Conservation (phyloP, 2,113 vertebrate species). For the Setophaga kirtlandii region DNA sequence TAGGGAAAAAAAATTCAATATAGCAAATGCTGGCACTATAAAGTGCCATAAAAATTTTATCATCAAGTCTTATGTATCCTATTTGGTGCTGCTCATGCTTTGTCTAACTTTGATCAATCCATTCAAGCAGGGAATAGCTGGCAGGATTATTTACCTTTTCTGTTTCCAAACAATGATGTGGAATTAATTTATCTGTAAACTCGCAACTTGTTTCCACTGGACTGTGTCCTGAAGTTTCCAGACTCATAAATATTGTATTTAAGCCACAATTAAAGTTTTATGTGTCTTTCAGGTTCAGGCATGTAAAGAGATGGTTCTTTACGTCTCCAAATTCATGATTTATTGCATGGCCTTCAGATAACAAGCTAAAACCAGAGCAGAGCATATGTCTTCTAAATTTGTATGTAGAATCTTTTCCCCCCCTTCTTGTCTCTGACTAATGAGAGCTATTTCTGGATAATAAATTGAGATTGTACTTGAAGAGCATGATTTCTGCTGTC, state of each 20-base stretch:
- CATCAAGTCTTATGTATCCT: background rate
- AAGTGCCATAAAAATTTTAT: background rate
- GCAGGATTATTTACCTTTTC: background rate
- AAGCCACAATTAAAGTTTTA: background rate
- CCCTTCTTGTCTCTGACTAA: background rate
- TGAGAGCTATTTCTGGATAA: constrained; percentile 2
- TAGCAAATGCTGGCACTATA: background rate
- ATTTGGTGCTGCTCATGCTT: background rate
- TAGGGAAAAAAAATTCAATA: background rate
- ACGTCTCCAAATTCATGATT: background rate
- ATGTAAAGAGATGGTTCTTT: background rate
- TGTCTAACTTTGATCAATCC: background rate
- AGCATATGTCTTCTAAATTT: background rate
- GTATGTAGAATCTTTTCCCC: background rate
- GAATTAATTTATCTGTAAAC: constrained; percentile 22
- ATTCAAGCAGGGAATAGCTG: background rate
- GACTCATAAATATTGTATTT: constrained; percentile 11
- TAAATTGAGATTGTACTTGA: background rate
- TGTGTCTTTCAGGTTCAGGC: constrained; percentile 18
- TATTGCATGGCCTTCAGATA: background rate
- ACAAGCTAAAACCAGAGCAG: background rate
- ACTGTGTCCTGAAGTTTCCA: constrained; percentile 4
- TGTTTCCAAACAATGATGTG: background rate
- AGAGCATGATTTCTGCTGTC: background rate
- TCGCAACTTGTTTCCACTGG: constrained; percentile 12